Base-by-base conservation (phyloP, 2,113 vertebrate genomes). In the Lota lota region DNA sequence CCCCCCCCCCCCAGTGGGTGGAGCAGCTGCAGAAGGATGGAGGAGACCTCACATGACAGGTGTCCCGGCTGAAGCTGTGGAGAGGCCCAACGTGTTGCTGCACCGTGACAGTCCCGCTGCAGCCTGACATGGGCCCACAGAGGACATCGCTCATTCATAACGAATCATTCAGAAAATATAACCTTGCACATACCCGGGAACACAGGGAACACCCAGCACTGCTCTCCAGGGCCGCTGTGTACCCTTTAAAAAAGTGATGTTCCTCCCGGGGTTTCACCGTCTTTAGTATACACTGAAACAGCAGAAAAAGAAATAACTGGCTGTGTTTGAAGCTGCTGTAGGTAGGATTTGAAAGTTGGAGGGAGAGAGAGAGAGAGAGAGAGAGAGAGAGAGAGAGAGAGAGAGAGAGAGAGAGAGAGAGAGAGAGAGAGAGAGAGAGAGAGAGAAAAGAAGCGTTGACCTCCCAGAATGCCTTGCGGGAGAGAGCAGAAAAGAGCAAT, bases 1-100 rank as follows among this genome's bases (percentile, higher is more conserved):
- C 17, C 18, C 22, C 12, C 33, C 47, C 22, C 17, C 36, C 36
- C n/a, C 72, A n/a, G 64, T 81, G 63, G 82, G 69, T 76, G 77
- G 82, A 21, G 24, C 72, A 19, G 75, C 76, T 66, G 57, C 63
- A 47, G 47, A 15, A 40, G 51, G 33, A 68, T 66, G 78, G 76
- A 85, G 60, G 64, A 75, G 72, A 85, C 84, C 74, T 67, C 73
- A 87, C 79, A 79, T 81, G 85, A 82, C 86, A 87, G 86, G 66
- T 81, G 82, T 28, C 28, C 67, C 75, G 36, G 20, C 65, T 76
- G 66, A 63, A 63, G 66, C 70, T 3, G 28, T 70, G 76, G 66
- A 67, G 64, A 69, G 62, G 76, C 28, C 68, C 68, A 67, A 78
- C 77, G 76, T 72, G 64, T 6, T 75, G 76, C 78, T 36, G 59